Evolutionary conservation across 2,888 invertebrate genomes (phyloP).

Genomic region (Amblyjoppa fuscipennis): DNA sequence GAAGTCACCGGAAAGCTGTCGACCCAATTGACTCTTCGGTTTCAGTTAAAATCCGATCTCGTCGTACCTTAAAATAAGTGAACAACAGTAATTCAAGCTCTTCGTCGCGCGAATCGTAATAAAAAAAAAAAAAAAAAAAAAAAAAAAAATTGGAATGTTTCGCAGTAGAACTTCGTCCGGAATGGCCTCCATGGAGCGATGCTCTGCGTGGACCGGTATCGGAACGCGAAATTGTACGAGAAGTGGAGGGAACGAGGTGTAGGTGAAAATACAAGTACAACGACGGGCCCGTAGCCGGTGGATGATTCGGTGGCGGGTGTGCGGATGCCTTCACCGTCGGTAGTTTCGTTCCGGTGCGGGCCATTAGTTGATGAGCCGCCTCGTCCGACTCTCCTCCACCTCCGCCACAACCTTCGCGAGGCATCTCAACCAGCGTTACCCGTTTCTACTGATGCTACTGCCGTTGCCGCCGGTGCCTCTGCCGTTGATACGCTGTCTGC

Average conservation of each 20-base stretch:
- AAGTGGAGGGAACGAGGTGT: constrained; percentile 41
- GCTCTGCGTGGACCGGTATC: constrained; percentile 14
- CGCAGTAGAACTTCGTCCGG: not conserved
- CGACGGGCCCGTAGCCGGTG: constrained; percentile 41
- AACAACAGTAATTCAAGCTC: not conserved
- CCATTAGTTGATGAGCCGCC: constrained; percentile 85
- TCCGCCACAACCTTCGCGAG: constrained; percentile 69
- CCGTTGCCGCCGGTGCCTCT: constrained; percentile 17
- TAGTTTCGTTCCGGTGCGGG: constrained; percentile 84
- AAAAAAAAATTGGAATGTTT: not conserved
- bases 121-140: no score
- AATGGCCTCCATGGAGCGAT: not conserved
- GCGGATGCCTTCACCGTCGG: constrained; percentile 32
- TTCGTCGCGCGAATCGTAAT: not conserved
- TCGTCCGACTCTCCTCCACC: constrained; percentile 77
- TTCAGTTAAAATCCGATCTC: not conserved
- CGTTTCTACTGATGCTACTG: constrained; percentile 34
- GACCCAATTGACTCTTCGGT: not conserved
- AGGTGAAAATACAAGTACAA: constrained; percentile 37
- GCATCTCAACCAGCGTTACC: constrained; percentile 29
- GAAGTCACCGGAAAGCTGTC: no score
- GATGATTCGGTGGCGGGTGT: constrained; percentile 38
- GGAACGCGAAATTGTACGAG: constrained; percentile 18
- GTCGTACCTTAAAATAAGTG: not conserved
- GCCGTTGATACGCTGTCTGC: constrained; percentile 50